A percentile compares a stretch with the other conserved stretches of the same genome.
phyloP scores from a whole-genome alignment of 2,797 vertebrate species.

The Anguilla megastoma region DNA sequence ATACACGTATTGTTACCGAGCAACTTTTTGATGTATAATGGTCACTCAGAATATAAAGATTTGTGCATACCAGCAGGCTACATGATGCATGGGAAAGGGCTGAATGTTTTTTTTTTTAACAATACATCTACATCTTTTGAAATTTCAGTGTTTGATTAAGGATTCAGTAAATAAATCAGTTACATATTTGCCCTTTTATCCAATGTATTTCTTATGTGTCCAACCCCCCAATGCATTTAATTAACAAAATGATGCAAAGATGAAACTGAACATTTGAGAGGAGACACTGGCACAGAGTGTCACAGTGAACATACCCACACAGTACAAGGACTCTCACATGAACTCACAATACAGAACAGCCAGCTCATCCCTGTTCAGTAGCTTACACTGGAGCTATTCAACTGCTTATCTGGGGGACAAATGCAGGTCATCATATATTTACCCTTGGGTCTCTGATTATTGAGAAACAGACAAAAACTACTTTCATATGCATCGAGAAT shows the following conservation, averaged over 20 bases:
- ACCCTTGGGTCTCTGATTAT: background rate
- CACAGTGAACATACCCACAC: background rate
- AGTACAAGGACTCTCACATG: background rate
- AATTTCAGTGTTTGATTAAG: background rate
- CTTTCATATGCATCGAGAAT: background rate
- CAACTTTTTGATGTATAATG: too few species aligned
- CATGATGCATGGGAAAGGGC: background rate
- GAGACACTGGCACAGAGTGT: background rate
- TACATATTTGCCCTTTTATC: background rate
- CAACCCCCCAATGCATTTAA: background rate
- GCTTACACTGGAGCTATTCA: background rate
- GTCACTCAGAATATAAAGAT: background rate
- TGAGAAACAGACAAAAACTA: background rate
- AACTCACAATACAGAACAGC: background rate
- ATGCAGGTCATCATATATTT: background rate
- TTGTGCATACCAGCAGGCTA: background rate
- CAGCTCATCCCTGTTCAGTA: background rate
- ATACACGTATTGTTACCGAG: too few species aligned
- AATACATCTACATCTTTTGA: background rate
- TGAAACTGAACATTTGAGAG: background rate
- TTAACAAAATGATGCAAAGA: background rate
- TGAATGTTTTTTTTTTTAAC: background rate
- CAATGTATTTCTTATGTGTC: background rate
- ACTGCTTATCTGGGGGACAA: background rate
- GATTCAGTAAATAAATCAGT: background rate